Evolutionary conservation across 2,888 invertebrate genomes (phyloP).

Genomic region (Coremacera marginata): DNA sequence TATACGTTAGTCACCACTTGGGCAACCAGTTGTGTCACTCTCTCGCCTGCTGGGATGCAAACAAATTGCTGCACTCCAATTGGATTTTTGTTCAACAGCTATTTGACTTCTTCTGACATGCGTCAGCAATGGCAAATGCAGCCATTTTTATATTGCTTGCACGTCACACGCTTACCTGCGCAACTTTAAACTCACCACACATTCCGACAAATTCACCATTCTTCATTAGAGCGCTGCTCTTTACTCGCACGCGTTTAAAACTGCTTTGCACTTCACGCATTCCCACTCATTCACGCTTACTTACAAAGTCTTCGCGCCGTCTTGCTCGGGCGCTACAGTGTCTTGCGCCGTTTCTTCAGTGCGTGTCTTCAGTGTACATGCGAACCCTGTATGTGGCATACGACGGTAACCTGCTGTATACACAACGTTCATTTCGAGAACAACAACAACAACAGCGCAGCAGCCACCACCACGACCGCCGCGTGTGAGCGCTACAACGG

Average conservation of each 20-base stretch:
- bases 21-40: not conserved
- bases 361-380: slow-evolving; percentile 44
- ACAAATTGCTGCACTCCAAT: slow-evolving; percentile 38
- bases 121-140: not conserved
- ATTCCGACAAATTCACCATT: not conserved
- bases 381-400: slow-evolving; percentile 47
- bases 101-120: not conserved
- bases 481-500: slow-evolving; percentile 45
- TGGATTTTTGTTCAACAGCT: slow-evolving; percentile 34
- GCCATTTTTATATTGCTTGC: slow-evolving; percentile 44
- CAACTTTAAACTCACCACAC: slow-evolving; percentile 33
- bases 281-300: not conserved
- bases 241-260: not conserved
- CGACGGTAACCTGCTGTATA: slow-evolving; percentile 49
- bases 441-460: slow-evolving; percentile 33
- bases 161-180: slow-evolving; percentile 11
- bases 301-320: not conserved
- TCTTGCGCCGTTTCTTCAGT: slow-evolving; percentile 39
- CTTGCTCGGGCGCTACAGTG: slow-evolving; percentile 27
- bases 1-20: not conserved
- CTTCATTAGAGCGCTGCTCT: not conserved
- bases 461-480: slow-evolving; percentile 16
- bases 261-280: not conserved
- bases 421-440: slow-evolving; percentile 24
- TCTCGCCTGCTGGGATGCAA: not conserved